Evolutionary conservation across 2,888 invertebrate species (phyloP), one percentile per base, ranked within the genome.

Genomic region (Tupiocoris notatus): DNA sequence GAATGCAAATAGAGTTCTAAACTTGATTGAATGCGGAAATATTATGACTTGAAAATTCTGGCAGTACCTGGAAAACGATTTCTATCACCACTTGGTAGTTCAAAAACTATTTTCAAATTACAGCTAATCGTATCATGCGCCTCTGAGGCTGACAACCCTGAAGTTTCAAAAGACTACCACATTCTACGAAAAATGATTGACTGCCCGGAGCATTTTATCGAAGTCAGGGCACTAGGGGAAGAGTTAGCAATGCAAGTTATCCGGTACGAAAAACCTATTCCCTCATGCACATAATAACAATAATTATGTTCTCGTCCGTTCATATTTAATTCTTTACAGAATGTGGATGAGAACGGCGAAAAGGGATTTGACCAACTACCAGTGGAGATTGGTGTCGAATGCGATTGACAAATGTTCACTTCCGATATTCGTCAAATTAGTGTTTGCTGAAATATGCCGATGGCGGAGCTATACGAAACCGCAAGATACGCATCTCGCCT

Each of bases 391-490:
- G 70, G 98, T 98, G 0, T 93, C 95, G 17, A 96, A 96, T 82
- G 96, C 96, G 0, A 94, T 98, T 54, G 90, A 90, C 16, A 92
- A 93, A 82, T 98, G 98, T 83, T 97, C 97, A 0, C 85, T 98
- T 71, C 98, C 98, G 0, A 95, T 99, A 79, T 98, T 97, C 83
- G 96, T 98, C 0, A 98, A 98, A 85, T 86, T 99, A 61, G 96
- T 98, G 0, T 97, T 96, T 84, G 98, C 98, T 16, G 98, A 98
- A 86, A 95, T 98, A 23, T 96, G 95, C 83, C 88, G 96, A 79
- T 98, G 98, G 98, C 88, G 96, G 74, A 97, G 97, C 80, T 98
- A 98, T 84, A 96, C 96, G 0, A 93, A 94, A 81, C 93, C 95
- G 0, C 92, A 93, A 80, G 95, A 96, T 81, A 97, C 96, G 0